These are phyloP conservation scores for Actinemys pallida DNA, from an alignment of 2,113 vertebrate species.

Conservation along the genomic window DNA sequence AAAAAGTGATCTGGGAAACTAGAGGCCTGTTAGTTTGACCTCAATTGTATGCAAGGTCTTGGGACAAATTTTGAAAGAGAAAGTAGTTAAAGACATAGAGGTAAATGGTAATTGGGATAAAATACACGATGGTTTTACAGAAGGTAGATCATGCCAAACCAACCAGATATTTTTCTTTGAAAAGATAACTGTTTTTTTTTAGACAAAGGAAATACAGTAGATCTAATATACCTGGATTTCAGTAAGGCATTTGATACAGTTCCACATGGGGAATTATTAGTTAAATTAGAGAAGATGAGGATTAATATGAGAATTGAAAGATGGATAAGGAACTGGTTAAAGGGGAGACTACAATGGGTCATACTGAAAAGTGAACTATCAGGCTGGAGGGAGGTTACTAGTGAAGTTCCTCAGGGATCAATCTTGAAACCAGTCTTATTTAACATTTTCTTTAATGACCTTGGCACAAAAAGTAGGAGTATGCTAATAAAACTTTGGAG, in stretches of 20 bases:
- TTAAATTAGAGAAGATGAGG: not conserved
- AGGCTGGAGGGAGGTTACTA: not conserved
- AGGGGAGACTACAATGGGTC: not conserved
- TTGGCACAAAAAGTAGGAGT: not conserved
- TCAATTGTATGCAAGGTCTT: not conserved
- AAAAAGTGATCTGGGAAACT: not conserved
- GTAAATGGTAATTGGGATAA: not conserved
- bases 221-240: not conserved
- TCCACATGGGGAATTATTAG: not conserved
- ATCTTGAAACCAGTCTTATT: not conserved
- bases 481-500: not conserved
- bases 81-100: not conserved
- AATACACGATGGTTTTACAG: not conserved
- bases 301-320: not conserved
- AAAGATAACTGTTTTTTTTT: not conserved
- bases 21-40: not conserved
- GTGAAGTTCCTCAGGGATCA: not conserved
- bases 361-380: not conserved
- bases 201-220: not conserved
- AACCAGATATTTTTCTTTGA: not conserved
- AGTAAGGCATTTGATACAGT: not conserved
- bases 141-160: not conserved
- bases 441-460: not conserved
- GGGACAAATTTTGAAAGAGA: not conserved
- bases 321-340: not conserved